Percentiles rank a stretch among this genome's conserved stretches.
Evolutionary conservation across 2,113 vertebrate species (phyloP).

Genomic region (Puma concolor): DNA sequence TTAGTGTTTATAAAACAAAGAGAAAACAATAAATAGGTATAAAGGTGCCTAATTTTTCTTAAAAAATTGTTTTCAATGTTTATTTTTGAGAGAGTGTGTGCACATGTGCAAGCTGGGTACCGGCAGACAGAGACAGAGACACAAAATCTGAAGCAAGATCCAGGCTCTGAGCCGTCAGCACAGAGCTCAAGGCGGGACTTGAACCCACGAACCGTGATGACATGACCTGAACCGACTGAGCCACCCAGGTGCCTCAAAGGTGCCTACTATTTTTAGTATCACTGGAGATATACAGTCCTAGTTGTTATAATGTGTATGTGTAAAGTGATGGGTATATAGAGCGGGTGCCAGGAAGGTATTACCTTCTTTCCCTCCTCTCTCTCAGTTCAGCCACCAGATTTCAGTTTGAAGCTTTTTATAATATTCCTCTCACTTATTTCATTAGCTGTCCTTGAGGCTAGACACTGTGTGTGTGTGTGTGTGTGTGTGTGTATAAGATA

Average conservation of each 20-base stretch:
- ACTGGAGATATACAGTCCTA: background rate
- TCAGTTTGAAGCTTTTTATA: constrained; percentile 10
- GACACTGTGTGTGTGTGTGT: background rate
- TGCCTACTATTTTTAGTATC: constrained; percentile 1
- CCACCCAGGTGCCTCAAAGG: too few species aligned
- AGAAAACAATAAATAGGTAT: background rate
- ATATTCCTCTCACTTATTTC: background rate
- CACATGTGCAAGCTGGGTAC: too few species aligned
- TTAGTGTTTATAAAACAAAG: background rate
- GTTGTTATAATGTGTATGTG: background rate
- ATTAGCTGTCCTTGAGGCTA: background rate
- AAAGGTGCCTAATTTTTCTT: constrained; percentile 1
- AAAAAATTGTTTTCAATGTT: too few species aligned
- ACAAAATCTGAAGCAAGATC: too few species aligned
- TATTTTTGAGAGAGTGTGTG: too few species aligned
- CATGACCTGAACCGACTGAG: too few species aligned
- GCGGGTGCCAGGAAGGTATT: background rate
- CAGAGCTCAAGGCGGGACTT: too few species aligned
- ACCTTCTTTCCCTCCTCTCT: background rate
- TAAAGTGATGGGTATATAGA: background rate
- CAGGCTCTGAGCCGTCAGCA: too few species aligned
- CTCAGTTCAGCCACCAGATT: constrained; percentile 18
- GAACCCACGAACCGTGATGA: too few species aligned
- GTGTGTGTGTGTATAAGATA: background rate
- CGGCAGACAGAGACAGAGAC: too few species aligned